phyloP scores from a whole-genome alignment of 2,888 invertebrate species.

The Melanchra persicariae region DNA sequence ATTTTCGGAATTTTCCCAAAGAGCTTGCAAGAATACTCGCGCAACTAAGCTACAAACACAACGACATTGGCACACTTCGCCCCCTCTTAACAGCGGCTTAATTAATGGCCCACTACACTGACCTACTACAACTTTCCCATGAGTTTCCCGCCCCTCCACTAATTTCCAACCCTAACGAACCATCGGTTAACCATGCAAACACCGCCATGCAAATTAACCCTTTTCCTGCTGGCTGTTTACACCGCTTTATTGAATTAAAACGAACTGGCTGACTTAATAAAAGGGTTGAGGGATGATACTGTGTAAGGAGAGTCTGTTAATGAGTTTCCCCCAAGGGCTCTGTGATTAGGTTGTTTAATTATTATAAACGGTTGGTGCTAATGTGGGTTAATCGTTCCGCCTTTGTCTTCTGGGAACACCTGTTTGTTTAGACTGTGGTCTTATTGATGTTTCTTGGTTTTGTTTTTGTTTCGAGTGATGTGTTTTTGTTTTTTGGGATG shows the following conservation, averaged over 20 bases:
- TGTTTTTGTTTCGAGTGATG: constrained; percentile 16
- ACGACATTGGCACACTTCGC: constrained; percentile 44
- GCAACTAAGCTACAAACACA: neutral
- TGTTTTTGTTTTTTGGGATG: neutral
- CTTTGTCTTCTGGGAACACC: constrained; percentile 56
- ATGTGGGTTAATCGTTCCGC: constrained; percentile 71
- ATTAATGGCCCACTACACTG: constrained; percentile 72
- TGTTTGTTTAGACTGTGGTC: constrained; percentile 42
- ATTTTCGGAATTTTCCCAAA: neutral
- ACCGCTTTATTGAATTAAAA: constrained; percentile 89
- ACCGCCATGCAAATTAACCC: constrained; percentile 90
- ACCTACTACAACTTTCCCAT: constrained; percentile 88
- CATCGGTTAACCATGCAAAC: constrained; percentile 88
- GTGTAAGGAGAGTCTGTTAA: constrained; percentile 86
- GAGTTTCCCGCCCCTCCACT: constrained; percentile 83
- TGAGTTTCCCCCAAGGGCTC: constrained; percentile 81
- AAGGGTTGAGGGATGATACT: constrained; percentile 88
- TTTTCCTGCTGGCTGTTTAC: constrained; percentile 87
- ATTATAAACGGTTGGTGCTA: constrained; percentile 79
- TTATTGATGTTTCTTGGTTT: constrained; percentile 35
- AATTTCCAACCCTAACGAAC: constrained; percentile 90
- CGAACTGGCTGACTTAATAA: constrained; percentile 74
- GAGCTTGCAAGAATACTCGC: neutral
- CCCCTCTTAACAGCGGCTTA: constrained; percentile 43
- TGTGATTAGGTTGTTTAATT: constrained; percentile 86